A percentile compares a stretch with the other conserved stretches of the same genome.
Conservation (phyloP, 2,113 vertebrate species). For the Stomatorhinus ivindoensis region DNA sequence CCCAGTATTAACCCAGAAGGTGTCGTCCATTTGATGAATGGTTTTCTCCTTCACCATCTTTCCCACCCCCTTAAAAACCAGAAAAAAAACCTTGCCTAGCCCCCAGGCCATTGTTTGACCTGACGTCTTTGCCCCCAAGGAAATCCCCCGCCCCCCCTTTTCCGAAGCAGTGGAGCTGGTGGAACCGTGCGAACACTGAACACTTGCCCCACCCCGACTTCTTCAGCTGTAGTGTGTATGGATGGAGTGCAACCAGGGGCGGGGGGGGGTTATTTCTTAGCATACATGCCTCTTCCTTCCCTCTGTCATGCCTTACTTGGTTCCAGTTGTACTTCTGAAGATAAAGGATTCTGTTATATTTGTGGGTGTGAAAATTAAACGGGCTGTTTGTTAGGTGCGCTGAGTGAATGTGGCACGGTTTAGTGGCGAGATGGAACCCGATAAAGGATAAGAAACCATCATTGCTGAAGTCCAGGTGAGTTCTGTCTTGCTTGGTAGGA, state of each 20-base stretch:
- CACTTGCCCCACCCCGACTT: neutral
- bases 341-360: neutral
- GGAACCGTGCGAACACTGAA: neutral
- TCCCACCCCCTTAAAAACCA: neutral
- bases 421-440: neutral
- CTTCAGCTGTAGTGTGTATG: neutral
- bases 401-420: neutral
- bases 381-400: neutral
- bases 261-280: neutral
- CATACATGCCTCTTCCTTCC: neutral
- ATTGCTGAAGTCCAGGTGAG: neutral
- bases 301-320: neutral
- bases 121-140: neutral
- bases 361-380: neutral
- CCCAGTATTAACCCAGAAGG: neutral
- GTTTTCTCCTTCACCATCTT: neutral
- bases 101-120: neutral
- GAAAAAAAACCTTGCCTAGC: neutral
- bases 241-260: neutral
- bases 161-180: neutral
- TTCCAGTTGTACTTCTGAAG: neutral
- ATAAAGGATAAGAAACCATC: neutral
- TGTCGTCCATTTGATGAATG: neutral
- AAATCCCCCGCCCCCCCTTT: slow-evolving; percentile 26
- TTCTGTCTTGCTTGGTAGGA: neutral